A percentile compares a stretch with the other conserved stretches of the same genome.
These are phyloP conservation scores for Scophthalmus maximus DNA, from an alignment of 2,113 vertebrate genomes.

Conservation along the genomic window DNA sequence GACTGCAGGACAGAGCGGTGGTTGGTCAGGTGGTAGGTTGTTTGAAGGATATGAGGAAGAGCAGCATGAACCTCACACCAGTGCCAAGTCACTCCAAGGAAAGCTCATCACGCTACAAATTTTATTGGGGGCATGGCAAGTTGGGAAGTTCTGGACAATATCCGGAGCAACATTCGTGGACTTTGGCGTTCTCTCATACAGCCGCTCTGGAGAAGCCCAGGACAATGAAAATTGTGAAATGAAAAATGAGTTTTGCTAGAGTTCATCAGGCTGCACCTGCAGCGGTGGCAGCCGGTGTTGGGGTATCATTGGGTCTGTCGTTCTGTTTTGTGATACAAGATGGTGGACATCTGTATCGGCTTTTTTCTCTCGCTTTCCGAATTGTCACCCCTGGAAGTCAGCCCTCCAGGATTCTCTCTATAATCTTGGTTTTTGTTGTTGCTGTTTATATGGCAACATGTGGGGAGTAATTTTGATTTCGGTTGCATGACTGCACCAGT, in stretches of 20 bases:
- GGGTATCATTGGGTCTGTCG: neutral
- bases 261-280: too few relatives aligned
- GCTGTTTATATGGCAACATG: constrained; percentile 12
- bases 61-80: neutral
- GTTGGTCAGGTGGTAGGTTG: neutral
- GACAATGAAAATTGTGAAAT: too few relatives aligned
- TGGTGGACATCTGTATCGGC: neutral
- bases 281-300: neutral
- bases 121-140: too few relatives aligned
- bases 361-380: neutral
- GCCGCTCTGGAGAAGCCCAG: too few relatives aligned
- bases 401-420: neutral
- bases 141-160: too few relatives aligned
- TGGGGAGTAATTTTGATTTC: constrained; percentile 33
- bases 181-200: too few relatives aligned
- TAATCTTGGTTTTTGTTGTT: neutral
- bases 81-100: neutral
- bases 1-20: neutral
- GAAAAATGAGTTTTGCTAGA: too few relatives aligned
- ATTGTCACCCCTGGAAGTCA: neutral
- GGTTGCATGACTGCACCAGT: constrained; percentile 13
- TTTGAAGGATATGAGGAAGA: neutral
- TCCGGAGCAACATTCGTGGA: neutral
- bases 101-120: neutral
- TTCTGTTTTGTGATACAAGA: neutral